phyloP scores from a whole-genome alignment of 2,797 vertebrate species.

The Aulostomus chinensis region DNA sequence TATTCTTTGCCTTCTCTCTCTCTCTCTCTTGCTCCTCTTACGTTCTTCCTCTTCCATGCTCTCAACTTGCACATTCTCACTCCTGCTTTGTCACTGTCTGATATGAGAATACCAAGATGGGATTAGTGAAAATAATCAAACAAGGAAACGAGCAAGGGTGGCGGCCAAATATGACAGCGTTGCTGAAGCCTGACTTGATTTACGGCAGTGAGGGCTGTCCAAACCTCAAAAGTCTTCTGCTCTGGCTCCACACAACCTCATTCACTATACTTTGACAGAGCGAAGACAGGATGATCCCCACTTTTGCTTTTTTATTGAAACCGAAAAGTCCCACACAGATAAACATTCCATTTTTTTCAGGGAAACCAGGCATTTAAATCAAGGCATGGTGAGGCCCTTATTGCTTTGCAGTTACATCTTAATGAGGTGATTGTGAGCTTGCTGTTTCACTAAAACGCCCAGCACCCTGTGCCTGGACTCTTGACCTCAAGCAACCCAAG shows the following conservation, averaged over 20 bases:
- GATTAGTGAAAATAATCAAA: slow-evolving; percentile 77
- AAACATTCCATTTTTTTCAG: slow-evolving; percentile 57
- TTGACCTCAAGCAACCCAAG: slow-evolving; percentile 59
- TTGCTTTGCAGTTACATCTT: slow-evolving; percentile 50
- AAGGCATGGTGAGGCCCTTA: slow-evolving; percentile 39
- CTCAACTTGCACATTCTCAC: slow-evolving; percentile 39
- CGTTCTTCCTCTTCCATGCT: slow-evolving; percentile 20
- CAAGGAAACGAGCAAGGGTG: slow-evolving; percentile 47
- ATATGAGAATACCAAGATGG: slow-evolving; percentile 58
- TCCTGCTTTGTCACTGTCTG: slow-evolving; percentile 56
- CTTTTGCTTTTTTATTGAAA: slow-evolving; percentile 55
- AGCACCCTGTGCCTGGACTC: slow-evolving; percentile 51
- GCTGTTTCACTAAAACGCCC: slow-evolving; percentile 60
- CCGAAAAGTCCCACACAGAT: slow-evolving; percentile 52
- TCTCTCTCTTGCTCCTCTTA: slow-evolving; percentile 14
- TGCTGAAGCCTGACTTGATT: slow-evolving; percentile 49
- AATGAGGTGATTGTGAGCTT: slow-evolving; percentile 70
- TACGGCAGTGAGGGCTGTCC: slow-evolving; percentile 48
- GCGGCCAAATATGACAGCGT: slow-evolving; percentile 58
- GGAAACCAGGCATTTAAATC: slow-evolving; percentile 59
- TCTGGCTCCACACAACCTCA: slow-evolving; percentile 54
- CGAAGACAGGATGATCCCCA: slow-evolving; percentile 52
- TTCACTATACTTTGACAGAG: slow-evolving; percentile 55
- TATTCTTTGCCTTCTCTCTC: slow-evolving; percentile 16
- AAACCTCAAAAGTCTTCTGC: slow-evolving; percentile 56